Percentiles rank a stretch among this genome's conserved stretches.
Conservation (phyloP, 2,797 vertebrate genomes). For the Sarcophilus harrisii region DNA sequence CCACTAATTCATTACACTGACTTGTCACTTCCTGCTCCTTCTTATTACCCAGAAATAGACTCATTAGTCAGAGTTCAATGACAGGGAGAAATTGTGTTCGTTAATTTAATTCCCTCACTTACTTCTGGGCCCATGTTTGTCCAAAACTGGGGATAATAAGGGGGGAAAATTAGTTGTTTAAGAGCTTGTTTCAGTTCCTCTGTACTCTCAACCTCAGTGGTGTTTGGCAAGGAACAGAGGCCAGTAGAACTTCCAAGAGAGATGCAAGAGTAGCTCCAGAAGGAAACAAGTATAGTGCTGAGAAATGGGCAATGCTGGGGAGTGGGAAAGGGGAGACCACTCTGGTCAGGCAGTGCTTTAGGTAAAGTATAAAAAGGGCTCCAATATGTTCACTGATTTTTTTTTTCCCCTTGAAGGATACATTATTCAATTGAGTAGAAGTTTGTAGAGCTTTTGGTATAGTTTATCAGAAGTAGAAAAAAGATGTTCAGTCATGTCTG, state of each 20-base stretch:
- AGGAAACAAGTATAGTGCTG: constrained; percentile 17
- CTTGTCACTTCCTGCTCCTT: constrained; percentile 90
- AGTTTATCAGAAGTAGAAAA: background rate
- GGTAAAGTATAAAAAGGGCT: background rate
- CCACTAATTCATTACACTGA: constrained; percentile 89
- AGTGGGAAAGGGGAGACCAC: background rate
- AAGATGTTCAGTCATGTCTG: background rate
- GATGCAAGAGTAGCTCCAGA: background rate
- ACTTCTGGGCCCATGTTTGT: constrained; percentile 79
- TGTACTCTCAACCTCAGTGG: background rate
- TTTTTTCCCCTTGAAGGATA: background rate
- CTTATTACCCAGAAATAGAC: constrained; percentile 90
- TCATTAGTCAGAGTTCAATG: constrained; percentile 91
- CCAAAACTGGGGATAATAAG: constrained; percentile 77
- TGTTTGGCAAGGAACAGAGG: background rate
- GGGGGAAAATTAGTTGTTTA: constrained; percentile 59
- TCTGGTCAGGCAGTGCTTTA: background rate
- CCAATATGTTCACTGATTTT: background rate
- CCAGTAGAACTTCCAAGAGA: background rate
- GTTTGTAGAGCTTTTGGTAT: background rate
- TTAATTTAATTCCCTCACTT: constrained; percentile 88
- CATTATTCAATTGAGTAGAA: background rate
- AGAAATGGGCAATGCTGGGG: background rate
- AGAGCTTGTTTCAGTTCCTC: background rate
- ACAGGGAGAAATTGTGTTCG: constrained; percentile 88